phyloP scores from a whole-genome alignment of 2,113 vertebrate species.

The Rattus norvegicus region DNA sequence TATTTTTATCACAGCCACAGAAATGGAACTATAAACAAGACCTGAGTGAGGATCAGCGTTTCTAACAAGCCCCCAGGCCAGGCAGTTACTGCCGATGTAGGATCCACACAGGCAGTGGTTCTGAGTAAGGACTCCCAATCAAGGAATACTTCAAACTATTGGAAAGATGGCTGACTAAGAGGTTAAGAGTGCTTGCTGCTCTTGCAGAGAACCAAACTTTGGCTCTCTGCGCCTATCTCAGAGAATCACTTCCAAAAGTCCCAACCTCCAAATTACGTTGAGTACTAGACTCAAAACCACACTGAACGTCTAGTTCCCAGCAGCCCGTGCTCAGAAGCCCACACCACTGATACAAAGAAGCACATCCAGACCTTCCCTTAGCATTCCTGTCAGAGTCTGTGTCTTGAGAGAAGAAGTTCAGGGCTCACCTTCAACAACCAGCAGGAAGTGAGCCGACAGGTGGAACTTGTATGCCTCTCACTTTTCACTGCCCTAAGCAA shows the following conservation, averaged over 20 bases:
- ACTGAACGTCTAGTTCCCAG: background rate
- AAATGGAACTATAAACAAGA: background rate
- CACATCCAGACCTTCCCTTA: background rate
- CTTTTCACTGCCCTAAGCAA: conserved; percentile 25
- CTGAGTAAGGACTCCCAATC: too few species aligned
- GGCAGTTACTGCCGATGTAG: too few species aligned
- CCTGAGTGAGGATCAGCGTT: too few species aligned
- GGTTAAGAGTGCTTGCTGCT: too few species aligned
- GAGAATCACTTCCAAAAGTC: background rate
- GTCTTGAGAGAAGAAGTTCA: background rate
- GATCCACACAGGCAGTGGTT: too few species aligned
- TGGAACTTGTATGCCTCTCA: background rate
- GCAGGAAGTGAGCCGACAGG: background rate
- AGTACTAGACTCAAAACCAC: too few species aligned
- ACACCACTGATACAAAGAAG: background rate
- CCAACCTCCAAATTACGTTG: background rate
- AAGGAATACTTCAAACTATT: too few species aligned
- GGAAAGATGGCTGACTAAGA: too few species aligned
- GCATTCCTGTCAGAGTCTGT: background rate
- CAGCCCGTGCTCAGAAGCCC: background rate
- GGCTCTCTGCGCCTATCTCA: too few species aligned
- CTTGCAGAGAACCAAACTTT: too few species aligned
- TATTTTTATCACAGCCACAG: background rate
- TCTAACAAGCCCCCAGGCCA: too few species aligned
- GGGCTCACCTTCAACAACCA: background rate